A percentile compares a stretch with the other conserved stretches of the same genome.
Conservation (phyloP, 2,888 invertebrate genomes). For the Heliconius aoede region DNA sequence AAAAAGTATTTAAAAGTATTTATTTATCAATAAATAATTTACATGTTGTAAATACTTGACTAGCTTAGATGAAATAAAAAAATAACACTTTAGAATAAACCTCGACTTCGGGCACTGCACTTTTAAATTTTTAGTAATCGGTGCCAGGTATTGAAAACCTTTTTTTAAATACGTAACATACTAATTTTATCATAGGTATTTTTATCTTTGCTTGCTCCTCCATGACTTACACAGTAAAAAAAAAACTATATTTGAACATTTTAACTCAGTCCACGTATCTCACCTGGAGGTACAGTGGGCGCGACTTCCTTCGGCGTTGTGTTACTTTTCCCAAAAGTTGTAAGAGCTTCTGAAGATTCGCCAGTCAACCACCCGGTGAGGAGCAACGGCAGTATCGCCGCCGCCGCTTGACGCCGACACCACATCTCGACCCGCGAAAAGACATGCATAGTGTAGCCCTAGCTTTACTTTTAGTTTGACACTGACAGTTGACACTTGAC, state of each 20-base stretch:
- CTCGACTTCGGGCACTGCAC: too few relatives aligned
- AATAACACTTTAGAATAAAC: background rate
- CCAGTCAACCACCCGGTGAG: slow-evolving; percentile 74
- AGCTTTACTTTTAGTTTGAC: slow-evolving; percentile 41
- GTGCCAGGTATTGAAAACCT: background rate
- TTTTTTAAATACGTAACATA: background rate
- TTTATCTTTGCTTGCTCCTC: background rate
- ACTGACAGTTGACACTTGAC: slow-evolving; percentile 38
- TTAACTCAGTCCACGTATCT: slow-evolving; percentile 51
- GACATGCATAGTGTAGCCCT: slow-evolving; percentile 62
- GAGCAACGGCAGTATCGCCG: slow-evolving; percentile 69
- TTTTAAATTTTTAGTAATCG: background rate
- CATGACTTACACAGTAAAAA: too few relatives aligned
- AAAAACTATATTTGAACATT: background rate
- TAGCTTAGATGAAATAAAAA: background rate
- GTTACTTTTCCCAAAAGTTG: slow-evolving; percentile 88
- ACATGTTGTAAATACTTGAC: background rate
- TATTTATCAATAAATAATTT: too few relatives aligned
- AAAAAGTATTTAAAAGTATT: too few relatives aligned
- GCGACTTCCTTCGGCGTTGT: slow-evolving; percentile 82
- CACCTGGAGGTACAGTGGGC: slow-evolving; percentile 85
- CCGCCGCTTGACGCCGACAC: slow-evolving; percentile 71
- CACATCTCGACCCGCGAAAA: slow-evolving; percentile 75
- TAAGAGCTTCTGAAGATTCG: slow-evolving; percentile 84
- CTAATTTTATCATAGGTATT: background rate